phyloP scores from a whole-genome alignment of 2,888 invertebrate genomes.

The Tetrapedia diversipes region DNA sequence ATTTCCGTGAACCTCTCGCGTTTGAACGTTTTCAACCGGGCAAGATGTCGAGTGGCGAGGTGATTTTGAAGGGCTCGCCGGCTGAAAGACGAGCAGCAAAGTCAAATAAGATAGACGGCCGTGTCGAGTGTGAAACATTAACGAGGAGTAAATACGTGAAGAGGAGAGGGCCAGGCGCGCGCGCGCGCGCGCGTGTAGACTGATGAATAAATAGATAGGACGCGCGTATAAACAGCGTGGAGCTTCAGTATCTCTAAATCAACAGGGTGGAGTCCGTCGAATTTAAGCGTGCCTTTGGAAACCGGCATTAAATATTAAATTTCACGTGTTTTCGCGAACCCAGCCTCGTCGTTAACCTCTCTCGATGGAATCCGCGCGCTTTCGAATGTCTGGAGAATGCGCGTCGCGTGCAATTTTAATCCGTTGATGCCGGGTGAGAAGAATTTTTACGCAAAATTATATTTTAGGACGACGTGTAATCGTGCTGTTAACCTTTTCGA shows the following conservation, averaged over 20 bases:
- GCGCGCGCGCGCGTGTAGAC: constrained; percentile 6
- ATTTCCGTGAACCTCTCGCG: background rate
- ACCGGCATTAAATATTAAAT: constrained; percentile 27
- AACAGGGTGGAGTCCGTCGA: background rate
- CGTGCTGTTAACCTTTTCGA: too few species aligned
- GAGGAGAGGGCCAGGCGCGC: too few species aligned
- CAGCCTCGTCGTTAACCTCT: background rate
- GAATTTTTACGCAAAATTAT: too few species aligned
- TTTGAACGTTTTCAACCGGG: constrained; percentile 1
- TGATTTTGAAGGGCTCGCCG: background rate
- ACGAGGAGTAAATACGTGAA: constrained; percentile 38
- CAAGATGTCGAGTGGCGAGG: background rate
- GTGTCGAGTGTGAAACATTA: constrained; percentile 42
- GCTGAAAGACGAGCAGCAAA: background rate
- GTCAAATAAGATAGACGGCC: constrained; percentile 15
- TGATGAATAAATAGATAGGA: constrained; percentile 41
- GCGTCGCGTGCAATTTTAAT: constrained; percentile 12
- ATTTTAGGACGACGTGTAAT: too few species aligned
- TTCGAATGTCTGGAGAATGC: background rate
- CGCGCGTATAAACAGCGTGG: background rate
- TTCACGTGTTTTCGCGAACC: background rate
- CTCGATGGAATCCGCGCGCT: background rate
- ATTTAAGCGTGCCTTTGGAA: constrained; percentile 1
- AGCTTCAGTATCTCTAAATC: background rate
- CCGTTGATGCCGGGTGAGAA: too few species aligned